Evolutionary conservation across 1,140 invertebrate species (phyloP), one percentile per base, ranked within the genome.

Genomic region (Antheraea pernyi): DNA sequence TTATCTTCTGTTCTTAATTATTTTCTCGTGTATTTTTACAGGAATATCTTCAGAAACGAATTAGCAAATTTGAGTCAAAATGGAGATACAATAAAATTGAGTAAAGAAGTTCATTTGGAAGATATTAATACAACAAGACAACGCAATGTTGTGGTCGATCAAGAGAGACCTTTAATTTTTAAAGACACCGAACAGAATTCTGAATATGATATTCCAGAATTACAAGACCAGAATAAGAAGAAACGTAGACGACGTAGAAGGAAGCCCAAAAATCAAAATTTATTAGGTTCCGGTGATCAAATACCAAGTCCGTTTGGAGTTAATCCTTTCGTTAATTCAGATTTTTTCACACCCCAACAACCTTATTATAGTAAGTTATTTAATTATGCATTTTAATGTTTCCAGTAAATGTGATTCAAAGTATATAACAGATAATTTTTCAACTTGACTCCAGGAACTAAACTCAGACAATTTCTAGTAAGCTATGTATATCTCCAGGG

Each of bases 191-290:
- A 61, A 22, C 60, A 61, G 60, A 16, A n/a, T 30, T 61, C 16
- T 61, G 22, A 22, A 9, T 4, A 61, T 19, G 22, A n/a, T 16
- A 53, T n/a, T 13, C 46, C 46, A 53, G 46, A 53, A 53, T 30
- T 30, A 9, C 37, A 48, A 19, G 64, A 65, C 16, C 64, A 46
- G 19, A 65, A 61, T 61, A 61, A 65, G 3, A 65, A 48, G 8
- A 65, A 65, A 46, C 64, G 64, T 7, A 65, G 64, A 16, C 39
- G 64, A 30, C 16, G 64, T 0, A 16, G 64, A 0, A 48, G 64
- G 64, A 65, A 65, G 18, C 64, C 64, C 4, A 65, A 65, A 22
- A 65, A 48, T 19, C 64, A 65, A 19, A 48, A 19, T 65, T 37
- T 13, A 19, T 42, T 4, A 46, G 8, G 60, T 42, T 42, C 39